Percentiles rank a stretch among this genome's conserved stretches.
Evolutionary conservation across 2,797 vertebrate genomes (phyloP).

Genomic region (Anniella stebbinsi): DNA sequence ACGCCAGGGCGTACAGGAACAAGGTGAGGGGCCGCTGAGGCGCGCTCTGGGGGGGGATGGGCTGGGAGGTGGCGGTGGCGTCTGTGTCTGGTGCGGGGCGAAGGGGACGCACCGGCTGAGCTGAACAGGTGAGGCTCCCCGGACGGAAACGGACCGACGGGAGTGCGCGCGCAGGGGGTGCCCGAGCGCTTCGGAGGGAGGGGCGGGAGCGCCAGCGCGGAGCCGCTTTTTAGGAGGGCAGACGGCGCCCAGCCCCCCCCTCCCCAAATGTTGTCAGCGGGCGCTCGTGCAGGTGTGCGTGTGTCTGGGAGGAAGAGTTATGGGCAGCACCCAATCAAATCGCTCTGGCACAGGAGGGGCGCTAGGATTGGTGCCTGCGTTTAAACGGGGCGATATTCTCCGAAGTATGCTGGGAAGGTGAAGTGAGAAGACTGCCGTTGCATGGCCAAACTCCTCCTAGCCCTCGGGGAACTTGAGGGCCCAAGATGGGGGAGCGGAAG

Average conservation of each 20-base stretch:
- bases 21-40: constrained; percentile 80
- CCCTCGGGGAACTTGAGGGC: neutral
- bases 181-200: neutral
- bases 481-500: neutral
- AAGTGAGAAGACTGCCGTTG: neutral
- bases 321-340: constrained; percentile 31
- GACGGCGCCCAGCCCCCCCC: neutral
- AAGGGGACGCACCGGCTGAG: neutral
- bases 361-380: constrained; percentile 29
- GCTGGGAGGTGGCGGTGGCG: neutral
- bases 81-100: neutral
- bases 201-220: neutral
- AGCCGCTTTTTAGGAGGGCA: neutral
- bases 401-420: neutral
- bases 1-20: constrained; percentile 75
- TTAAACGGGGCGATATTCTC: neutral
- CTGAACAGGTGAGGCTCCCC: constrained; percentile 1
- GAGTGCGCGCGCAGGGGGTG: constrained; percentile 29
- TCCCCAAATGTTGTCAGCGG: neutral
- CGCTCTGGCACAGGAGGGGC: constrained; percentile 26
- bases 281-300: constrained; percentile 35
- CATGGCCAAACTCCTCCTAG: neutral
- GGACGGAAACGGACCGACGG: neutral
- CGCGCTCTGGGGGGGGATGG: constrained; percentile 41
- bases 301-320: constrained; percentile 26